These are phyloP conservation scores for Metacarcinus magister DNA, from an alignment of 2,888 invertebrate genomes.

Conservation along the genomic window DNA sequence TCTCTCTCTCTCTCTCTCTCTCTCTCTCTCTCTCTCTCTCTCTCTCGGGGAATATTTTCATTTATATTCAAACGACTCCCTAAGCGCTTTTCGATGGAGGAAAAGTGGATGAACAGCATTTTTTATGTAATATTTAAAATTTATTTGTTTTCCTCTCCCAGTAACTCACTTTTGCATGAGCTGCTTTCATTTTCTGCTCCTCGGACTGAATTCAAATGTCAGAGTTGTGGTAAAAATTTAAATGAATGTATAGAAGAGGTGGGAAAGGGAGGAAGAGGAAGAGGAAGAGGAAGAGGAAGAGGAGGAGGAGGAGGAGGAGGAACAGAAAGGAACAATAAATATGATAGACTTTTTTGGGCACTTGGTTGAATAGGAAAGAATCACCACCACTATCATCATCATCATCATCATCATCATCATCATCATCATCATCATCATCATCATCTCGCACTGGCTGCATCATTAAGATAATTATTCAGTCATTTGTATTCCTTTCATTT, in stretches of 20 bases:
- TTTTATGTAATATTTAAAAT: neutral
- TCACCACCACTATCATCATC: neutral
- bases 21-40: conserved; percentile 62
- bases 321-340: neutral
- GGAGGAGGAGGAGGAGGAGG: neutral
- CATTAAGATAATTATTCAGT: neutral
- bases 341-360: neutral
- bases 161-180: neutral
- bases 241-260: neutral
- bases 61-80: conserved; percentile 42
- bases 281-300: neutral
- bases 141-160: neutral
- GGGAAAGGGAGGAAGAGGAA: neutral
- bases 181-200: neutral
- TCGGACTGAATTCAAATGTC: neutral
- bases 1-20: conserved; percentile 48
- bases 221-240: neutral
- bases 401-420: neutral
- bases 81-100: conserved; percentile 12
- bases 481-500: neutral
- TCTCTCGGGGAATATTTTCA: conserved; percentile 18
- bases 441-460: neutral
- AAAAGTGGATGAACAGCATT: neutral
- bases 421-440: neutral
- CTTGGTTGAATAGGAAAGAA: neutral